Evolutionary conservation across 2,113 vertebrate species (phyloP).

Genomic region (Rhinichthys klamathensis): DNA sequence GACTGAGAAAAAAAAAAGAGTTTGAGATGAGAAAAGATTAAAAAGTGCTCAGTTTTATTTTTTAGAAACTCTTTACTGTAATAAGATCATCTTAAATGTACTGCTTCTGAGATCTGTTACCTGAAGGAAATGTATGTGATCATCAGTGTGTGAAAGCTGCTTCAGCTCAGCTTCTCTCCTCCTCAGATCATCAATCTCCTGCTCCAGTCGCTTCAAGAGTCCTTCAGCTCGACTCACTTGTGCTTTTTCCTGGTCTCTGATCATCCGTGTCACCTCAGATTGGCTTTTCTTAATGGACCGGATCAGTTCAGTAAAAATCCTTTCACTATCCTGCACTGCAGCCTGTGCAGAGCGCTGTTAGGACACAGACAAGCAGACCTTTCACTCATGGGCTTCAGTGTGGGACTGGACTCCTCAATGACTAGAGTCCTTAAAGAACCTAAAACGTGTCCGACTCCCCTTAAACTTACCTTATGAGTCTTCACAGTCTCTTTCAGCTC

Average conservation of each 20-base stretch:
- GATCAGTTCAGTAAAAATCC: background rate
- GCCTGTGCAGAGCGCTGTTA: background rate
- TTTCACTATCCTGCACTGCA: background rate
- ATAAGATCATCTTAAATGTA: background rate
- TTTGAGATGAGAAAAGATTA: no score
- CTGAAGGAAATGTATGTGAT: constrained; percentile 29
- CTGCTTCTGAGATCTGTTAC: constrained; percentile 6
- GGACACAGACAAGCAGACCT: background rate
- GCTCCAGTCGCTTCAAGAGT: constrained; percentile 10
- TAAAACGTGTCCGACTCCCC: background rate
- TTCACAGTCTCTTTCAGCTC: constrained; percentile 4
- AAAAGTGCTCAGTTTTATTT: no score
- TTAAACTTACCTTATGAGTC: background rate
- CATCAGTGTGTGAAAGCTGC: constrained; percentile 11
- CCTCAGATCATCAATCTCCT: no score
- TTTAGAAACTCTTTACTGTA: background rate
- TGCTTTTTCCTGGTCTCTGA: constrained; percentile 17
- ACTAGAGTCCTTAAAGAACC: background rate
- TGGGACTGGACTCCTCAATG: no score
- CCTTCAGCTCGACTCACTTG: constrained; percentile 30
- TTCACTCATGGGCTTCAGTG: background rate
- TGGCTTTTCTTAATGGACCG: background rate
- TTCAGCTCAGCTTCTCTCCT: constrained; percentile 25
- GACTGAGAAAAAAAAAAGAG: no score
- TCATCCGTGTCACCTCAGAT: constrained; percentile 19